Percentiles rank a stretch among this genome's conserved stretches.
phyloP scores from a whole-genome alignment of 2,888 invertebrate genomes.

The Poecilobothrus nobilitatus region DNA sequence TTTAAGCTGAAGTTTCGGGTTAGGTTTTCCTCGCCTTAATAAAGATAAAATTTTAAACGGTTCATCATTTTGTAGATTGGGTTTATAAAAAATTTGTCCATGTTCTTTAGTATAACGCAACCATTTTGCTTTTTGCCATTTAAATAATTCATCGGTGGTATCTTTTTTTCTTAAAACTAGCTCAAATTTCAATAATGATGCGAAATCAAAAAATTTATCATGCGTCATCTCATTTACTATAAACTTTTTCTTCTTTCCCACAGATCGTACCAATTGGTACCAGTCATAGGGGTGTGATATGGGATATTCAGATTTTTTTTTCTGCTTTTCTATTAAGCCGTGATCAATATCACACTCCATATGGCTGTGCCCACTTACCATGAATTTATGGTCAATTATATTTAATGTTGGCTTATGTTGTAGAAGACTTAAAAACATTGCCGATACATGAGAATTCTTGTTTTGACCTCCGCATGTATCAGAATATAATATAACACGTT shows the following conservation, averaged over 20 bases:
- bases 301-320: conserved; percentile 12
- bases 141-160: conserved; percentile 9
- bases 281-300: conserved; percentile 15
- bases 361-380: conserved; percentile 13
- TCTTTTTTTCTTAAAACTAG: conserved; percentile 13
- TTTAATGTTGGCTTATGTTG: background rate
- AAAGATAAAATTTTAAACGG: background rate
- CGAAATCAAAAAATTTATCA: conserved; percentile 11
- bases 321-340: conserved; percentile 10
- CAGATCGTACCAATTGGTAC: conserved; percentile 15
- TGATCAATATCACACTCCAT: conserved; percentile 17
- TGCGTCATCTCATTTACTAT: conserved; percentile 9
- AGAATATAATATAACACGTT: background rate
- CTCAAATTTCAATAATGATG: conserved; percentile 7
- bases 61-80: background rate
- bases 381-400: conserved; percentile 15
- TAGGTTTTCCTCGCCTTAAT: background rate
- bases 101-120: conserved; percentile 1
- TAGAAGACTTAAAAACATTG: background rate
- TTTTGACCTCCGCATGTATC: conserved; percentile 7
- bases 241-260: conserved; percentile 12
- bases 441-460: conserved; percentile 11
- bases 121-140: conserved; percentile 12
- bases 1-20: background rate
- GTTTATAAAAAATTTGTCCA: conserved; percentile 11